These are phyloP conservation scores for Pocota personata DNA, from an alignment of 2,888 invertebrate species.

Conservation along the genomic window DNA sequence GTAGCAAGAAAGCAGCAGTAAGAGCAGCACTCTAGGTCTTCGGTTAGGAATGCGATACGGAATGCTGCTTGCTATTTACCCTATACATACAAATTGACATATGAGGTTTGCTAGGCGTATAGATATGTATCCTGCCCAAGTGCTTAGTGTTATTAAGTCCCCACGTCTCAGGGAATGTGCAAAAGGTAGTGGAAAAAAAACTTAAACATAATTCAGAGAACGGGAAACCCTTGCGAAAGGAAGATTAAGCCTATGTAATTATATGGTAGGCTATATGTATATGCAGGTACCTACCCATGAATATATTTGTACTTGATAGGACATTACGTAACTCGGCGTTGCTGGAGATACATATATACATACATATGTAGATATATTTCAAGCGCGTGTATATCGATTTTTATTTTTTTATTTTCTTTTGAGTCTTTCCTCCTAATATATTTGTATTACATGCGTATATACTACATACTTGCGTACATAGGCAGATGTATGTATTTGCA, in stretches of 20 bases:
- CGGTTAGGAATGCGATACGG: conserved; percentile 73
- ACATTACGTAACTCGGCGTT: conserved; percentile 50
- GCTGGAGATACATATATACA: conserved; percentile 34
- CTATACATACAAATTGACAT: conserved; percentile 43
- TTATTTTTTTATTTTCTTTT: conserved; percentile 68
- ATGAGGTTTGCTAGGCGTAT: conserved; percentile 6
- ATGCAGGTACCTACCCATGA: neutral
- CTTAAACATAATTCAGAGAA: conserved; percentile 16
- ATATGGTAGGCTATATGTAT: conserved; percentile 36
- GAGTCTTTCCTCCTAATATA: conserved; percentile 41
- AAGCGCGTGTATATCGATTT: conserved; percentile 68
- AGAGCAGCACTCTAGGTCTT: conserved; percentile 72
- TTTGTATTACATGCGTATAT: neutral
- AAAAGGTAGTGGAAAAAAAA: neutral
- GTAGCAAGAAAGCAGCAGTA: conserved; percentile 28
- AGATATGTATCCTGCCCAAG: neutral
- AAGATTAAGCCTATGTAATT: conserved; percentile 69
- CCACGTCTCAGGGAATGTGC: conserved; percentile 4
- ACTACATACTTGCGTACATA: conserved; percentile 47
- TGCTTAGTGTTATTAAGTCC: conserved; percentile 25
- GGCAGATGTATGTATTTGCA: conserved; percentile 10
- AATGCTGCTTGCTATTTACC: conserved; percentile 64
- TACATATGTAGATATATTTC: conserved; percentile 1
- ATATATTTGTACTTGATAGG: conserved; percentile 28
- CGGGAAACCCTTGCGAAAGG: conserved; percentile 66